These are phyloP conservation scores for Ramazzottius varieornatus DNA, from an alignment of 2,888 invertebrate species.

Conservation along the genomic window DNA sequence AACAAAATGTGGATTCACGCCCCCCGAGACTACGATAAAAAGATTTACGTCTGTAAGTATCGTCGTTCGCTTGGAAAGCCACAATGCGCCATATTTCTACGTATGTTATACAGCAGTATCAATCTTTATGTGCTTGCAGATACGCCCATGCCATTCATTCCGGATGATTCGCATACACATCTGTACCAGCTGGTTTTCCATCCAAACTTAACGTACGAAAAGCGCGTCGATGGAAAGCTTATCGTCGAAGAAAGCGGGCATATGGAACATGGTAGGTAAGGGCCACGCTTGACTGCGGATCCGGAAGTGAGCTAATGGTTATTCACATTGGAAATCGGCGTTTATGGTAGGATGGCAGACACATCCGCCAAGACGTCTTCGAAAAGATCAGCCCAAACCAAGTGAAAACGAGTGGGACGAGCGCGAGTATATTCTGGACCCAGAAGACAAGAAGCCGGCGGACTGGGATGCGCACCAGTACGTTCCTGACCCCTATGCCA, in stretches of 20 bases:
- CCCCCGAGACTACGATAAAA: neutral
- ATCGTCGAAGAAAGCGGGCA: slow-evolving; percentile 44
- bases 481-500: slow-evolving; percentile 85
- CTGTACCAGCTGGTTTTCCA: slow-evolving; percentile 80
- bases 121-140: neutral
- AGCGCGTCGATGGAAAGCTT: slow-evolving; percentile 82
- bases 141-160: neutral
- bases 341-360: too few species aligned
- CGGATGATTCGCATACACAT: slow-evolving; percentile 85
- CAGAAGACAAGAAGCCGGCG: neutral
- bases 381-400: too few species aligned
- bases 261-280: slow-evolving; percentile 88
- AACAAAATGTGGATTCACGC: neutral
- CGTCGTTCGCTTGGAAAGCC: too few species aligned
- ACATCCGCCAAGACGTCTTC: too few species aligned
- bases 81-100: neutral
- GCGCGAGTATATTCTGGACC: neutral
- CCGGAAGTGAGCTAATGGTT: too few species aligned
- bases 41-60: too few species aligned
- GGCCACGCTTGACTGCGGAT: too few species aligned
- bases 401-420: neutral
- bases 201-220: slow-evolving; percentile 78
- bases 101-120: too few species aligned
- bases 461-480: slow-evolving; percentile 98
- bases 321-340: too few species aligned